Conservation (phyloP, 2,113 vertebrate species). For the Sphyrna mokarran region DNA sequence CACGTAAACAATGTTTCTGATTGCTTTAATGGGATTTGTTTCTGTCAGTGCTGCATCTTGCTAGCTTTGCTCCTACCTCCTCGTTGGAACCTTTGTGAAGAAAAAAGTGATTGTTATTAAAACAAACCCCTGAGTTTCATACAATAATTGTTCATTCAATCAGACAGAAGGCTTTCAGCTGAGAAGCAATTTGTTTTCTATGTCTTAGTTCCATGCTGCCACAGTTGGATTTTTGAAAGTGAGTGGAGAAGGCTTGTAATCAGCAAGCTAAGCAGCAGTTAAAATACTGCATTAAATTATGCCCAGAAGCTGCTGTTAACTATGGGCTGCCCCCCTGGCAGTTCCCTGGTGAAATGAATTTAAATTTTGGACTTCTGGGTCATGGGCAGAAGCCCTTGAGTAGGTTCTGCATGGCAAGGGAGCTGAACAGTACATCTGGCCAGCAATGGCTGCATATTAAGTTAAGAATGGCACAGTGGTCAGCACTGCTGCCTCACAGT, state of each 20-base stretch:
- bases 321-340: neutral
- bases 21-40: neutral
- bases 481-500: too few species aligned
- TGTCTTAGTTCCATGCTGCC: neutral
- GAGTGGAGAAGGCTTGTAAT: neutral
- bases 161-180: neutral
- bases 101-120: constrained; percentile 19
- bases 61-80: neutral
- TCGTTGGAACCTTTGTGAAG: neutral
- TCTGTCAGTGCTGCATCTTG: neutral
- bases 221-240: neutral
- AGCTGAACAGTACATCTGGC: neutral
- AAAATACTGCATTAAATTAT: neutral
- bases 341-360: neutral
- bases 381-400: neutral
- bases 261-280: neutral
- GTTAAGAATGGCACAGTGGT: too few species aligned
- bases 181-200: neutral
- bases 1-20: neutral
- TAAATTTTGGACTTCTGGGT: too few species aligned
- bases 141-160: constrained; percentile 19
- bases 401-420: neutral
- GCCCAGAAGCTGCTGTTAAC: neutral
- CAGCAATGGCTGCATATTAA: neutral
- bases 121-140: constrained; percentile 12